Percentiles rank a stretch among this genome's conserved stretches.
Evolutionary conservation across 2,113 vertebrate genomes (phyloP).

Genomic region (Hippopotamus amphibius): DNA sequence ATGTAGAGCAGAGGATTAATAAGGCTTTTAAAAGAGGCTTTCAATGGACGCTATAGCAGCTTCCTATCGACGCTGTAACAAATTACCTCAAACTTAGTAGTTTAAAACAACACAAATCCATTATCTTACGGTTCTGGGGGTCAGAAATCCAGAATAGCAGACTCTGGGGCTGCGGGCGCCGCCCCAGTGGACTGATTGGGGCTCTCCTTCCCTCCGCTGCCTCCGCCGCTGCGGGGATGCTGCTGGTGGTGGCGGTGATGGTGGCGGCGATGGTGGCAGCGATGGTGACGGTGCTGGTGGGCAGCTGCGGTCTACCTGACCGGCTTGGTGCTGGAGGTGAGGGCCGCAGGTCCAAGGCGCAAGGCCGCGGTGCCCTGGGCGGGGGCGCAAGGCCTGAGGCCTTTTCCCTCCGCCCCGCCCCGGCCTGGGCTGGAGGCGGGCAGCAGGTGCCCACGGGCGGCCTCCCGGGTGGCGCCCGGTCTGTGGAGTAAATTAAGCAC

Average conservation of each 20-base stretch:
- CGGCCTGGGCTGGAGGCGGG: not conserved
- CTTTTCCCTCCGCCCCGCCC: not conserved
- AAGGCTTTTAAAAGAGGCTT: not conserved
- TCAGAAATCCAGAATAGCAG: not conserved
- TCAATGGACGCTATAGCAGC: not conserved
- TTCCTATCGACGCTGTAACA: not conserved
- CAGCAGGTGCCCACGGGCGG: not conserved
- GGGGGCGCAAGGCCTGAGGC: not conserved
- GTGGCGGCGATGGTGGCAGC: slow-evolving; percentile 78
- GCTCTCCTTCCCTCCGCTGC: slow-evolving; percentile 1
- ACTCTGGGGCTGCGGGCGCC: not conserved
- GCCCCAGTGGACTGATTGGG: not conserved
- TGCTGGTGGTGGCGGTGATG: slow-evolving; percentile 93
- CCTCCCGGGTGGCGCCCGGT: not conserved
- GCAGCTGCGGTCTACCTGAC: slow-evolving; percentile 90
- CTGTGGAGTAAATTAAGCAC: not conserved
- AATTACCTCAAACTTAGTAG: not conserved
- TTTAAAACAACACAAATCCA: not conserved
- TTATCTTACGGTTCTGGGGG: not conserved
- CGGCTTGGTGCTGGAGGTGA: slow-evolving; percentile 94
- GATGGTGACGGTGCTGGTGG: slow-evolving; percentile 93
- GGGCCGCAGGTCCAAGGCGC: slow-evolving; percentile 43
- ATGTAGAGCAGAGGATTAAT: not conserved
- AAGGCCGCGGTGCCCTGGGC: not conserved
- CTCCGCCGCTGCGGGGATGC: slow-evolving; percentile 89